Conservation (phyloP, 2,797 vertebrate genomes). For the Pipistrellus nathusii region DNA sequence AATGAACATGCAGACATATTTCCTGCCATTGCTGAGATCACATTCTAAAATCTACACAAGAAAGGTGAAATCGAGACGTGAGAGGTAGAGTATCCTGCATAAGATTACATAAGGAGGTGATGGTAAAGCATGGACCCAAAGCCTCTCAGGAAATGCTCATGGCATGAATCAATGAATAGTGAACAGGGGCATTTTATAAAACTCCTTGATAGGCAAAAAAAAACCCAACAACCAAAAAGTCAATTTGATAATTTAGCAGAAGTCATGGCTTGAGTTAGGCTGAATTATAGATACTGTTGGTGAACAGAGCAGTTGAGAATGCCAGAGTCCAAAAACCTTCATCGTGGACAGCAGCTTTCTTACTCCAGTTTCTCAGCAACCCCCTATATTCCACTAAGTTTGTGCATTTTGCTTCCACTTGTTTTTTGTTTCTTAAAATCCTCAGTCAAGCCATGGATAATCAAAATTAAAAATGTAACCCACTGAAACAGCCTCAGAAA, state of each 20-base stretch:
- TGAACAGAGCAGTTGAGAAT: background rate
- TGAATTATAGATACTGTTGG: background rate
- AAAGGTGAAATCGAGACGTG: background rate
- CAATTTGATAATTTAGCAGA: background rate
- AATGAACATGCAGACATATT: background rate
- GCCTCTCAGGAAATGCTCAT: background rate
- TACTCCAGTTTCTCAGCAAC: slow-evolving; percentile 15
- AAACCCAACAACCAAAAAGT: background rate
- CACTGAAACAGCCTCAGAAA: slow-evolving; percentile 82
- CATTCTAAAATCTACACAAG: background rate
- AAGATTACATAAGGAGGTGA: background rate
- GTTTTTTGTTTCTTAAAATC: slow-evolving; percentile 67
- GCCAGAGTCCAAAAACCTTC: background rate
- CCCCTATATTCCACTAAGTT: background rate
- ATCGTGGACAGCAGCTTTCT: background rate
- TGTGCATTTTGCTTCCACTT: slow-evolving; percentile 50
- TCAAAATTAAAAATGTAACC: slow-evolving; percentile 75
- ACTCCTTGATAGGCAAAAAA: background rate
- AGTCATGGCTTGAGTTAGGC: background rate
- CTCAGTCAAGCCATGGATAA: slow-evolving; percentile 76
- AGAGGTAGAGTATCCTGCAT: background rate
- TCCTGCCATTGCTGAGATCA: background rate
- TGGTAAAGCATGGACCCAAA: background rate
- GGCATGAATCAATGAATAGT: background rate
- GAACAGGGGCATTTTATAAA: background rate